phyloP scores from a whole-genome alignment of 2,888 invertebrate genomes.

The Pimpla rufipes region DNA sequence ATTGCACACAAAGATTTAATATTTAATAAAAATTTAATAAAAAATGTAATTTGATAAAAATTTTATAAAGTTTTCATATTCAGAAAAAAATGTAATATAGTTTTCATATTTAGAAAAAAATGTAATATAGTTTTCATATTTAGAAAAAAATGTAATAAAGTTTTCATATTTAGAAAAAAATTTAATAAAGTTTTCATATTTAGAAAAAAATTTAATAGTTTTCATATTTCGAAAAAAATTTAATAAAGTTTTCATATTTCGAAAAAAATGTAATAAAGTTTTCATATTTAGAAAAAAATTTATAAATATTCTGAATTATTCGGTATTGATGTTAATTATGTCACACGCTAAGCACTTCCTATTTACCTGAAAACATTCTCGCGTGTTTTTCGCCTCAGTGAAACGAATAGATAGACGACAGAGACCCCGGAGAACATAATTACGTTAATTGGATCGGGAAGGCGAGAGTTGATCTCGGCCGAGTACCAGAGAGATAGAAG shows the following conservation, averaged over 20 bases:
- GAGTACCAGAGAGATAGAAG: slow-evolving; percentile 27
- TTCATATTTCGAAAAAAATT: background rate
- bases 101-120: too few relatives aligned
- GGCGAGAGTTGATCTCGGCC: slow-evolving; percentile 34
- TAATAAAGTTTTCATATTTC: too few relatives aligned
- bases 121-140: too few relatives aligned
- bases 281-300: too few relatives aligned
- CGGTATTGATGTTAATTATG: background rate
- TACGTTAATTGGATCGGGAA: slow-evolving; percentile 60
- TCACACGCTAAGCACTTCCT: background rate
- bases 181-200: background rate
- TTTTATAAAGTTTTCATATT: too few relatives aligned
- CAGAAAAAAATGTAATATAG: too few relatives aligned
- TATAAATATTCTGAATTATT: background rate
- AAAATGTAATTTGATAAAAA: too few relatives aligned
- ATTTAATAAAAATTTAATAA: too few relatives aligned
- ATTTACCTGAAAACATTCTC: slow-evolving; percentile 8
- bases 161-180: background rate
- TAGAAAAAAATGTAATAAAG: background rate
- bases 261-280: too few relatives aligned
- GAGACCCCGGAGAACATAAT: slow-evolving; percentile 38
- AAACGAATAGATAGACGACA: background rate
- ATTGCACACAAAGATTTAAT: too few relatives aligned
- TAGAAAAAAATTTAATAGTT: background rate
- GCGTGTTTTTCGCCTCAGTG: background rate